Percentiles rank a stretch among this genome's conserved stretches.
These are phyloP conservation scores for Steatornis caripensis DNA, from an alignment of 2,113 vertebrate genomes.

Conservation along the genomic window DNA sequence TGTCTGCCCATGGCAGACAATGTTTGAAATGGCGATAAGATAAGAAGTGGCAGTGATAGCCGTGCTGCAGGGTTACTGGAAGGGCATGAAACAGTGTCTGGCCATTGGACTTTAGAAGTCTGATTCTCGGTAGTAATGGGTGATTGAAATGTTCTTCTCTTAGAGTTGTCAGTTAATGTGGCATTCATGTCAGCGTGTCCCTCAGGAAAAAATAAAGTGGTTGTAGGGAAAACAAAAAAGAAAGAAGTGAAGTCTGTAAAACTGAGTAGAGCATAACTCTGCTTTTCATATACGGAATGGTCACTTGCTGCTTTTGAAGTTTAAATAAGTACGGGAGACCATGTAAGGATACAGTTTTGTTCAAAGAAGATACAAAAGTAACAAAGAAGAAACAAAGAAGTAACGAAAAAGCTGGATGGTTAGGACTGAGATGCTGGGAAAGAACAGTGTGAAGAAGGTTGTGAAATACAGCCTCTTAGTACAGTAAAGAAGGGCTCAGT, in stretches of 20 bases:
- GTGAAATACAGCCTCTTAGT: background rate
- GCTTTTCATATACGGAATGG: background rate
- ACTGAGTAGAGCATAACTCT: background rate
- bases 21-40: constrained; percentile 20
- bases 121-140: background rate
- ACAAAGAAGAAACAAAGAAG: background rate
- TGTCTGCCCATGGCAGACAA: background rate
- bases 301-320: background rate
- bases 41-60: constrained; percentile 59
- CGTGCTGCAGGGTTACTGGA: constrained; percentile 45
- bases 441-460: background rate
- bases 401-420: background rate
- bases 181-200: background rate
- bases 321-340: background rate
- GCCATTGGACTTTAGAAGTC: background rate
- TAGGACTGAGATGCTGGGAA: background rate
- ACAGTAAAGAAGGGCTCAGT: background rate
- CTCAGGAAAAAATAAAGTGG: constrained; percentile 11
- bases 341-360: background rate
- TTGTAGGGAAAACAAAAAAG: background rate
- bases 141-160: constrained; percentile 52
- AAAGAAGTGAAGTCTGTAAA: background rate
- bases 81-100: constrained; percentile 43
- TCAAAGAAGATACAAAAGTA: background rate
- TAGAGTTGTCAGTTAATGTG: constrained; percentile 47